Percentiles rank a stretch among this genome's conserved stretches.
phyloP scores from a whole-genome alignment of 2,113 vertebrate genomes.

The Heliornis fulica region DNA sequence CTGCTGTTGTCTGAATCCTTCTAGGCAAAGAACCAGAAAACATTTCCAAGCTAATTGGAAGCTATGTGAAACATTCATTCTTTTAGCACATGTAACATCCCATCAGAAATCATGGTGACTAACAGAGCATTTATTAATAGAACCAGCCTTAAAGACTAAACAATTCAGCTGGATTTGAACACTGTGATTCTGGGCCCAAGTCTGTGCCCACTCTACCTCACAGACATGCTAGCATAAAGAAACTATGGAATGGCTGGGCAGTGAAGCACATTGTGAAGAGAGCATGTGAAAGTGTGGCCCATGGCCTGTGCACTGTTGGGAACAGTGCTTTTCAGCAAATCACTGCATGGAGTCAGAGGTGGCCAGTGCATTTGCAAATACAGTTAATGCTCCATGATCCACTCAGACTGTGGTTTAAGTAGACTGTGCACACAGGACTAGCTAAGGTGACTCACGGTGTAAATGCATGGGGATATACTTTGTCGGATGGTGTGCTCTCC shows the following conservation, averaged over 20 bases:
- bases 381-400: not conserved
- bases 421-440: accelerated
- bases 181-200: not conserved
- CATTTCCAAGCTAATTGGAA: constrained; percentile 42
- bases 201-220: not conserved
- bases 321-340: not conserved
- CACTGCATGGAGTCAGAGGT: not conserved
- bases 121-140: constrained; percentile 6
- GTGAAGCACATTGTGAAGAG: not conserved
- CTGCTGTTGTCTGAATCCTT: constrained; percentile 2
- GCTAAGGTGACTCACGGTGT: not conserved
- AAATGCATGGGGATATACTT: not conserved
- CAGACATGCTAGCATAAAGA: not conserved
- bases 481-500: not conserved
- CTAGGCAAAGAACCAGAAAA: constrained; percentile 47
- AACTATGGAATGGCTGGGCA: not conserved
- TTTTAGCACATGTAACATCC: not conserved
- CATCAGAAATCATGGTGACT: not conserved
- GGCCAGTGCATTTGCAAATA: not conserved
- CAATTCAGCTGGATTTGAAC: not conserved
- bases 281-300: not conserved
- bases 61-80: not conserved
- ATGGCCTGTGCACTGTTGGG: not conserved
- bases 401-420: not conserved
- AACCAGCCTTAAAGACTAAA: not conserved